phyloP scores from a whole-genome alignment of 2,888 invertebrate genomes.

The Formica aserva region DNA sequence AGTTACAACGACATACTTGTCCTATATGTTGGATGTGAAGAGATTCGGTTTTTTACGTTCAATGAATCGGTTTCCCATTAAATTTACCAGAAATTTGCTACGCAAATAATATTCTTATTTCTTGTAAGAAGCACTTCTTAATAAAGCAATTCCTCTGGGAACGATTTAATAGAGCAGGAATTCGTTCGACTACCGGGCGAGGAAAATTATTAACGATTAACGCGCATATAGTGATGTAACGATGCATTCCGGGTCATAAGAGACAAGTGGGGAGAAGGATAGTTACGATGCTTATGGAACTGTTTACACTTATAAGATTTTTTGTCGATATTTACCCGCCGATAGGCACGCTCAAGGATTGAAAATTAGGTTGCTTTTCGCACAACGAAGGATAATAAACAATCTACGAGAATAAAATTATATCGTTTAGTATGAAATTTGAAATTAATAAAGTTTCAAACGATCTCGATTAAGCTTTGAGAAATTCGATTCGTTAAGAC shows the following conservation, averaged over 20 bases:
- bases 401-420: slow-evolving; percentile 7
- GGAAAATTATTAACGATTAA: slow-evolving; percentile 42
- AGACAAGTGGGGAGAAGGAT: not conserved
- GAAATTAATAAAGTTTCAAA: slow-evolving; percentile 3
- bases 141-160: not conserved
- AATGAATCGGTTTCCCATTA: not conserved
- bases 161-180: slow-evolving; percentile 14
- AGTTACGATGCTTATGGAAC: not conserved
- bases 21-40: not conserved
- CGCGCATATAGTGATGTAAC: slow-evolving; percentile 11
- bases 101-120: not conserved
- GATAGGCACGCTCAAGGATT: no score
- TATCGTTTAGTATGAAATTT: not conserved
- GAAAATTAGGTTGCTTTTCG: not conserved
- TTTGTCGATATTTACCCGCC: not conserved
- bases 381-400: slow-evolving; percentile 1
- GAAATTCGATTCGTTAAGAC: slow-evolving; percentile 12
- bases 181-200: not conserved
- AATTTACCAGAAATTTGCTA: not conserved
- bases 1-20: not conserved
- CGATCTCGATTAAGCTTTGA: not conserved
- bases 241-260: not conserved
- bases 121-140: not conserved
- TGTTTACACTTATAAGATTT: not conserved
- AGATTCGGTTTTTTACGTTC: not conserved